phyloP scores from a whole-genome alignment of 2,888 invertebrate species.

The Gymnoscelis rufifasciata region DNA sequence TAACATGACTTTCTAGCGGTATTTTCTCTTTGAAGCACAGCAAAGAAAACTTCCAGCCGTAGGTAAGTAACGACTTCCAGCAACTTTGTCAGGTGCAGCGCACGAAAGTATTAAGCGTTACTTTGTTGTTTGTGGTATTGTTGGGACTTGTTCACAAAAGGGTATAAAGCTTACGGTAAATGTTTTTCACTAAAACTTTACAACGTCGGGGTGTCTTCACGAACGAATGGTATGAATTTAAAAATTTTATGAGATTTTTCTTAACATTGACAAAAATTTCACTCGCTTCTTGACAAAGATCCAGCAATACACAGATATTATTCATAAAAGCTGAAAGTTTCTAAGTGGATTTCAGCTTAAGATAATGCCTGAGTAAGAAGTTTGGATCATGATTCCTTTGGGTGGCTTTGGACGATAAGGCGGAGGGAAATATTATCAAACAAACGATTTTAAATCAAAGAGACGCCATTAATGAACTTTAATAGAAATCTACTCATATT shows the following conservation, averaged over 20 bases:
- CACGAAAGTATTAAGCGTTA: constrained; percentile 3
- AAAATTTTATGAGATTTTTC: not conserved
- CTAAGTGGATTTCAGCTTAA: too few species aligned
- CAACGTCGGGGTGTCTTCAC: not conserved
- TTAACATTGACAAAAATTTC: not conserved
- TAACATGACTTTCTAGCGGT: too few species aligned
- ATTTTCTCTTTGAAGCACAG: not conserved
- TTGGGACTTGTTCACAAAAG: constrained; percentile 2
- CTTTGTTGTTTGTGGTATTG: constrained; percentile 3
- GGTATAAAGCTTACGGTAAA: not conserved
- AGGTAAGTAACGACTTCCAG: constrained; percentile 4
- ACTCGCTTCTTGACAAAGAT: too few species aligned
- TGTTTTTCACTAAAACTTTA: not conserved
- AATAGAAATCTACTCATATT: too few species aligned
- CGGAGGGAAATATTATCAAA: too few species aligned
- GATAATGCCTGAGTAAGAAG: too few species aligned
- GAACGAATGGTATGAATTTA: not conserved
- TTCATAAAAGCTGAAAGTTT: too few species aligned
- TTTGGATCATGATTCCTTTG: too few species aligned
- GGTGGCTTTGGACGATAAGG: too few species aligned
- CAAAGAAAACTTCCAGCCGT: constrained; percentile 1
- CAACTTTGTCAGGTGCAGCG: constrained; percentile 1
- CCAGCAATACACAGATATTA: too few species aligned
- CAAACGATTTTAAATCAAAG: too few species aligned
- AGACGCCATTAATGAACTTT: too few species aligned